phyloP scores from a whole-genome alignment of 2,888 invertebrate species.

The Orthosia gothica region DNA sequence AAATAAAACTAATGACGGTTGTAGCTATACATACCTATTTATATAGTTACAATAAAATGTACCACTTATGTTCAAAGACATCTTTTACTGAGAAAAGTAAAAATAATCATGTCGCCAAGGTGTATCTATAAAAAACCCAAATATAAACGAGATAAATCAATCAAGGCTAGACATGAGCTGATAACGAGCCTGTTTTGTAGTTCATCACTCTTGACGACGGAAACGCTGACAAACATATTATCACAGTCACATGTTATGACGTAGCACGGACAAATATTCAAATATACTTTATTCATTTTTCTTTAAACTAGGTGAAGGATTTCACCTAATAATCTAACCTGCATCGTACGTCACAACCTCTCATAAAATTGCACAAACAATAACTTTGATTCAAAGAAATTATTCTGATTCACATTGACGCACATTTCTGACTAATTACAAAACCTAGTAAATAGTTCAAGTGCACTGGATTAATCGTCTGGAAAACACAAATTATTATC shows the following conservation, averaged over 20 bases:
- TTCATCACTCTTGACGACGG: constrained; percentile 74
- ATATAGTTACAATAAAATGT: constrained; percentile 3
- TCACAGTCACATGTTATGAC: constrained; percentile 84
- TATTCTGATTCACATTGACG: constrained; percentile 46
- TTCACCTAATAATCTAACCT: constrained; percentile 44
- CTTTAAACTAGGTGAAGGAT: constrained; percentile 77
- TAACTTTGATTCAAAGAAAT: constrained; percentile 42
- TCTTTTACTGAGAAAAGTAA: constrained; percentile 36
- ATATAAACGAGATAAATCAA: constrained; percentile 86
- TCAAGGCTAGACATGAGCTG: constrained; percentile 80
- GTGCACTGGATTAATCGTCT: constrained; percentile 11
- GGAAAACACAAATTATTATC: constrained; percentile 24
- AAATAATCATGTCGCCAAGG: constrained; percentile 56
- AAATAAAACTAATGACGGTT: constrained; percentile 9
- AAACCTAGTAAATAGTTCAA: constrained; percentile 27
- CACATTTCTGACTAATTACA: constrained; percentile 35
- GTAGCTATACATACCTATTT: not conserved
- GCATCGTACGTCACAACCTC: not conserved
- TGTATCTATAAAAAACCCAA: constrained; percentile 68
- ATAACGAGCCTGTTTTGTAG: constrained; percentile 80
- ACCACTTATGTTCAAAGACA: constrained; percentile 1
- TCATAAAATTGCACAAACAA: constrained; percentile 47
- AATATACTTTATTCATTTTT: constrained; percentile 68
- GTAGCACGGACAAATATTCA: constrained; percentile 76
- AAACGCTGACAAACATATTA: constrained; percentile 71